A percentile compares a stretch with the other conserved stretches of the same genome.
These are phyloP conservation scores for Agapornis canus DNA, from an alignment of 2,797 vertebrate genomes.

Conservation along the genomic window DNA sequence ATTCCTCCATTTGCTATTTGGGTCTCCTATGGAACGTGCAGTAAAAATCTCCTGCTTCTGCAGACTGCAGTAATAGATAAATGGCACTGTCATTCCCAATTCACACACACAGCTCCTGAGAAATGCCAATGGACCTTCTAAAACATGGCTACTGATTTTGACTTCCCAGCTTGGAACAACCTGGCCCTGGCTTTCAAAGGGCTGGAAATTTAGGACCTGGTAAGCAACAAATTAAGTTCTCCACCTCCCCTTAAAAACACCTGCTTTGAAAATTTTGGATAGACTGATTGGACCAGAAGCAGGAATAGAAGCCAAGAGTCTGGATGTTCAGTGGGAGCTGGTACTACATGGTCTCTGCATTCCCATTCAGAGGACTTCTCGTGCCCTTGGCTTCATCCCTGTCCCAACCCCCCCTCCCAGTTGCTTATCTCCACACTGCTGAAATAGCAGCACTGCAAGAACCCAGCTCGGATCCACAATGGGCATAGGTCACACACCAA, in stretches of 20 bases:
- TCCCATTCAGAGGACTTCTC: not conserved
- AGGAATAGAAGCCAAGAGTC: not conserved
- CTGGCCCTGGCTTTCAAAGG: not conserved
- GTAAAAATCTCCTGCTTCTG: not conserved
- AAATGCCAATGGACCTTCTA: not conserved
- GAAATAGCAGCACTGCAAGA: not conserved
- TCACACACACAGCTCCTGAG: not conserved
- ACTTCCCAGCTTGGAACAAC: not conserved
- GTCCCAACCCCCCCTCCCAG: not conserved
- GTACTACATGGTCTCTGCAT: not conserved
- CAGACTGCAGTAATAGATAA: not conserved
- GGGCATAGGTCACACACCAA: not conserved
- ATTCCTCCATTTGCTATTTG: not conserved
- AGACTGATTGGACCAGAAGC: not conserved
- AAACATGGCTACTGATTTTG: not conserved
- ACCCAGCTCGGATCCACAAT: accelerated
- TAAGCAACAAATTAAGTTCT: not conserved
- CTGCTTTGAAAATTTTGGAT: not conserved
- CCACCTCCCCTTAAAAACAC: not conserved
- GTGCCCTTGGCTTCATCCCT: not conserved
- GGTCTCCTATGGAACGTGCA: not conserved
- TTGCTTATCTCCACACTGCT: not conserved
- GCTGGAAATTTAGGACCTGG: not conserved
- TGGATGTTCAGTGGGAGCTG: not conserved
- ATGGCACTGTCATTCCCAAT: not conserved